Evolutionary conservation across 2,113 vertebrate genomes (phyloP).

Genomic region (Sigmodon hispidus): DNA sequence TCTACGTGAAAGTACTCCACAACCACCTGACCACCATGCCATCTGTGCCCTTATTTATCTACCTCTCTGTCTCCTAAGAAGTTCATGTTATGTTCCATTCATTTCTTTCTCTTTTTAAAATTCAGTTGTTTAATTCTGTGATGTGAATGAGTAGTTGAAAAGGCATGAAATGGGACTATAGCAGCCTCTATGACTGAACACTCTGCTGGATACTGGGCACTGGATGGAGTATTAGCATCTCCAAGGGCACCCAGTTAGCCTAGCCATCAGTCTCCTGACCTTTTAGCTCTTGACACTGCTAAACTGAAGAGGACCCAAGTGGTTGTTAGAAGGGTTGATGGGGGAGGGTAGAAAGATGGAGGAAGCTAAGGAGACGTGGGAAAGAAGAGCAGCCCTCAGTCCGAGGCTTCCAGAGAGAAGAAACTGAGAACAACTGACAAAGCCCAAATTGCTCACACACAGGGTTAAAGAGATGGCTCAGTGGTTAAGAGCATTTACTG

Average conservation of each 20-base stretch:
- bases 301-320: neutral
- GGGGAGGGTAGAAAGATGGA: neutral
- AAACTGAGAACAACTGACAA: neutral
- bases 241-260: fast-evolving
- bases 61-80: neutral
- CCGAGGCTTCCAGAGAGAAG: neutral
- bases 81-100: neutral
- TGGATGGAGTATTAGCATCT: neutral
- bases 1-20: neutral
- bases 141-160: neutral
- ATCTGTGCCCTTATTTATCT: neutral
- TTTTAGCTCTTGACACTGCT: neutral
- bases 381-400: neutral
- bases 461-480: no score
- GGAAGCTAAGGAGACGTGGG: neutral
- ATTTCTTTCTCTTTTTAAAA: neutral
- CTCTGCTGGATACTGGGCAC: neutral
- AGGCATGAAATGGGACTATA: fast-evolving
- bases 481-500: neutral
- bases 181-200: neutral
- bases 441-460: neutral
- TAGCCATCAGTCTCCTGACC: fast-evolving
- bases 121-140: neutral
- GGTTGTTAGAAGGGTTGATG: neutral
- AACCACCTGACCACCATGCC: neutral